phyloP scores from a whole-genome alignment of 2,797 vertebrate genomes.

The Pristis pectinata region DNA sequence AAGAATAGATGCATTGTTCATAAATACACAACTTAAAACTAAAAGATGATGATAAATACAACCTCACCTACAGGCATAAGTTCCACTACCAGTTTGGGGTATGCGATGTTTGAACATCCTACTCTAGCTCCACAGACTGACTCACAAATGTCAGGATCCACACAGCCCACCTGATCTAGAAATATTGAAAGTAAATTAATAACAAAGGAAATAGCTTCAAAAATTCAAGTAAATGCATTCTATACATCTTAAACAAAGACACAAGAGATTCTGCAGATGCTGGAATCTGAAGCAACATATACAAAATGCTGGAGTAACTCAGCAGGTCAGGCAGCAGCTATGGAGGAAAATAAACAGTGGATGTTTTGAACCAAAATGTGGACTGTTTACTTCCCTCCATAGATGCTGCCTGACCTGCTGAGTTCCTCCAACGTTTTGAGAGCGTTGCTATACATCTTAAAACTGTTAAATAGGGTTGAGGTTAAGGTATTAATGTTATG shows the following conservation, averaged over 20 bases:
- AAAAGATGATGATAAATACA: fast-evolving
- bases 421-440: too few species aligned
- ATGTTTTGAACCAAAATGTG: too few species aligned
- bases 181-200: background rate
- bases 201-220: background rate
- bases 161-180: constrained; percentile 83
- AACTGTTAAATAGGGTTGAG: too few species aligned
- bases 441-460: background rate
- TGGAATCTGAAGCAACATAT: too few species aligned
- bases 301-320: too few species aligned
- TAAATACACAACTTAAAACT: background rate
- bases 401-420: too few species aligned
- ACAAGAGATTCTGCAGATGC: too few species aligned
- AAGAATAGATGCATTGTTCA: background rate
- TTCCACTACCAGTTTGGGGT: constrained; percentile 78
- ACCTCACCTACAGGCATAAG: constrained; percentile 73
- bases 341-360: too few species aligned
- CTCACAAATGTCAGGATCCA: constrained; percentile 72
- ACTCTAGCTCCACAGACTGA: constrained; percentile 72
- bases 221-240: background rate
- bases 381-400: too few species aligned
- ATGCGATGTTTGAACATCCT: constrained; percentile 90
- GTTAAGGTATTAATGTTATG: too few species aligned
- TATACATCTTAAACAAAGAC: background rate
- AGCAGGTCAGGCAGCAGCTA: too few species aligned